Conservation (phyloP, 1,140 invertebrate genomes). For the Diorhabda carinulata region DNA sequence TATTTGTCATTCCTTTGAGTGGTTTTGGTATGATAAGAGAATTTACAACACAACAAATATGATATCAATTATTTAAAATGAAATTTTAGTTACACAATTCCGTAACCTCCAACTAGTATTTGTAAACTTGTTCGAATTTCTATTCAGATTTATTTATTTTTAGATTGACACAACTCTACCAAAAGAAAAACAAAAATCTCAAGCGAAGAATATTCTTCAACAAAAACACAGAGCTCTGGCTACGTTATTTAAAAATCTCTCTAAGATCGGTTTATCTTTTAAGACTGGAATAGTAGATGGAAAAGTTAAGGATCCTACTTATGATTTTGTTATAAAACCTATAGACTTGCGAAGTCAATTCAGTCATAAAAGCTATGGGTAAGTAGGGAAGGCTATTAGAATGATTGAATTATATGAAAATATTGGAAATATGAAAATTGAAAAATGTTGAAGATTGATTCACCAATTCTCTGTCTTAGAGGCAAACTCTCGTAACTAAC, state of each 20-base stretch:
- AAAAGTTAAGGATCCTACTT: conserved; percentile 44
- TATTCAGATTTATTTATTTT: conserved; percentile 18
- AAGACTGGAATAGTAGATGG: conserved; percentile 62
- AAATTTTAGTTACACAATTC: neutral
- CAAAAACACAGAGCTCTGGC: conserved; percentile 78
- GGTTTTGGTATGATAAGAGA: neutral
- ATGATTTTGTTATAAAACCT: conserved; percentile 56
- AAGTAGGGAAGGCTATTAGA: conserved; percentile 10
- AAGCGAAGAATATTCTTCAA: conserved; percentile 76
- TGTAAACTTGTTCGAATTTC: no score
- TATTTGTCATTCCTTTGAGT: no score
- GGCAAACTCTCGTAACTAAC: no score
- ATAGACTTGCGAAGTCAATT: conserved; percentile 57
- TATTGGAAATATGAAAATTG: no score
- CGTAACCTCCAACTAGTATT: no score
- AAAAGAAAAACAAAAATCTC: conserved; percentile 73
- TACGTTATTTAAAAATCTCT: conserved; percentile 77
- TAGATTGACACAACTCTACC: conserved; percentile 58
- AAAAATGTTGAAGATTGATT: no score
- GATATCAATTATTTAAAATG: neutral
- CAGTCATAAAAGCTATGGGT: conserved; percentile 51
- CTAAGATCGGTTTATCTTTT: conserved; percentile 70
- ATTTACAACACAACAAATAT: neutral
- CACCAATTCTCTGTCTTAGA: no score
- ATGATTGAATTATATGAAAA: no score